Base-by-base conservation (phyloP, 2,888 invertebrate species). In the Pseudanteris insignis region DNA sequence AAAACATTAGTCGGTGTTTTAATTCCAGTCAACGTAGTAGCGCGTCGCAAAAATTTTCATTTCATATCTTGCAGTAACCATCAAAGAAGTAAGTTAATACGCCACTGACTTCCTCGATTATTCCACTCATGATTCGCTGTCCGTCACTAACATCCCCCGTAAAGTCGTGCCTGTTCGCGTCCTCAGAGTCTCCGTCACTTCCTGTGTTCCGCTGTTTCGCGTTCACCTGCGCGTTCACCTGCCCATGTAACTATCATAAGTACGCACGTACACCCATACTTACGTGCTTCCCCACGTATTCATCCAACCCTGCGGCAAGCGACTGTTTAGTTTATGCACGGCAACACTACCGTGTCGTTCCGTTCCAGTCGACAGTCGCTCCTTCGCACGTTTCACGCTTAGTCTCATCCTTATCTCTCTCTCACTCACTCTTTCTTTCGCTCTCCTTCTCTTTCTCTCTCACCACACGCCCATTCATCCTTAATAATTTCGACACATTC, bases 221-320 rank as follows among this genome's bases (percentile, higher is more conserved):
- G 66, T 65, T 76, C 77, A 76, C 75, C 74, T 74, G 74, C 69
- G 67, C 67, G 66, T 67, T 67, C 74, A 71, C 72, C 71, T 72
- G 71, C 66, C 67, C 66, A 63, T 62, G 63, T 36, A 38, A 38
- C 48, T 51, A 51, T 48, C 48, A 40, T 63, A 57, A 38, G 48
- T 63, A 48, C 69, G 66, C 67, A 65, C 50, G 41, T 66, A 53
- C 64, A 54, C 32, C 18, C 21, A 38, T 46, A 46, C 46, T 55
- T 54, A 59, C 46, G 50, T 55, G 36, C 59, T 53, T 37, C 53
- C 44, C 30, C 53, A 34, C 37, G 41, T 30, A 36, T 53, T 36
- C 30, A 43, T 44, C 51, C 46, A 41, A 44, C 28, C 43, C 36
- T 48, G 41, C 11, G 26, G 40, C 33, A 34, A 33, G 26, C 54